Conservation (phyloP, 2,888 invertebrate species). For the Resseliella maxima region DNA sequence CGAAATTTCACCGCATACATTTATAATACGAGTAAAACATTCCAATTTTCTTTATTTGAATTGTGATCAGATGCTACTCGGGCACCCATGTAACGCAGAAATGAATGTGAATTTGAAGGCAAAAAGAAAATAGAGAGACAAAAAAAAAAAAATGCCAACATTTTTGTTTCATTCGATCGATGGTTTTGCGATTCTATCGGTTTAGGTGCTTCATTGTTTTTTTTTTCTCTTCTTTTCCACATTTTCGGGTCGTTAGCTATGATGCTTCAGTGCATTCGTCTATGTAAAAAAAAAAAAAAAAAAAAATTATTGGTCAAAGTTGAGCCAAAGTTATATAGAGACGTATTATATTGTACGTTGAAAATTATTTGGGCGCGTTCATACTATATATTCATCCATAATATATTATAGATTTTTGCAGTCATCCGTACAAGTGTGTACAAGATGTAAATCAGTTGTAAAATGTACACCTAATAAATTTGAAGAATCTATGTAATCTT, state of each 20-base stretch:
- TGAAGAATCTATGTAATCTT: not conserved
- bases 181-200: not conserved
- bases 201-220: not conserved
- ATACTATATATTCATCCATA: not conserved
- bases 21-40: no score
- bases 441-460: not conserved
- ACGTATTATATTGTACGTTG: no score
- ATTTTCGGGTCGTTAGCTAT: not conserved
- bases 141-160: not conserved
- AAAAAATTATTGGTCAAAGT: no score
- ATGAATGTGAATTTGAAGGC: not conserved
- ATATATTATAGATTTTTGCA: conserved; percentile 13
- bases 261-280: not conserved
- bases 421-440: conserved; percentile 5
- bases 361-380: not conserved
- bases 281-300: not conserved
- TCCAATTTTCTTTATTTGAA: no score
- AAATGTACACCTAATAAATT: conserved; percentile 32
- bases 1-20: no score
- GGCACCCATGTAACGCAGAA: not conserved
- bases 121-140: not conserved
- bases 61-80: no score
- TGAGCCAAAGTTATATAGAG: no score
- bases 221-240: not conserved
- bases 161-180: not conserved